phyloP scores from a whole-genome alignment of 2,797 vertebrate genomes.

The Etheostoma perlongum region DNA sequence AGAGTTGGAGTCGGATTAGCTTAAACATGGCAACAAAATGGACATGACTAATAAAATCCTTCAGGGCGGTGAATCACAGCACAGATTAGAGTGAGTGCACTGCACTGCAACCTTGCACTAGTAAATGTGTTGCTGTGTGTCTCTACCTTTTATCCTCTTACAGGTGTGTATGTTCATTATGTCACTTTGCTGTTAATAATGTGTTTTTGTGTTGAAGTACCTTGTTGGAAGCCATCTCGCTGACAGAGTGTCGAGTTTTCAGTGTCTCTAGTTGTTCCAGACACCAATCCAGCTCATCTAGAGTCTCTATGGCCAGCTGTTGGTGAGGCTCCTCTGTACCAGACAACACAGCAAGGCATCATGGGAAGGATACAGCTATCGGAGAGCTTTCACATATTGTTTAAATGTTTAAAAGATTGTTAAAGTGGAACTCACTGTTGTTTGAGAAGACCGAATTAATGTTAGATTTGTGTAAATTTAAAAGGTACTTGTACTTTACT shows the following conservation, averaged over 20 bases:
- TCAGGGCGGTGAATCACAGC: conserved; percentile 30
- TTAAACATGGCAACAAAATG: conserved; percentile 27
- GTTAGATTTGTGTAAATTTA: not conserved
- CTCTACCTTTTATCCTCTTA: not conserved
- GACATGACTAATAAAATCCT: conserved; percentile 35
- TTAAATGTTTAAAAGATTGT: not conserved
- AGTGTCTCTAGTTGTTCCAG: conserved; percentile 95
- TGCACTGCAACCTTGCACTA: conserved; percentile 9
- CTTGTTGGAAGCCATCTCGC: conserved; percentile 97
- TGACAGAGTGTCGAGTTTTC: conserved; percentile 94
- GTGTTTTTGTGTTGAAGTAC: conserved; percentile 67
- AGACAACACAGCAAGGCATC: conserved; percentile 45
- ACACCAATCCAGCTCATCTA: conserved; percentile 97
- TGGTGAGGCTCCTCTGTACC: conserved; percentile 90
- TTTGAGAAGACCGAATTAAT: not conserved
- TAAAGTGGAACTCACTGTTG: not conserved
- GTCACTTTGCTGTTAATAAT: not conserved
- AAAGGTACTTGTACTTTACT: not conserved
- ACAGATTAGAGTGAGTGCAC: conserved; percentile 7
- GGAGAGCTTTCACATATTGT: not conserved
- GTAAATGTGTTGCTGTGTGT: not conserved
- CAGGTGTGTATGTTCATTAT: not conserved
- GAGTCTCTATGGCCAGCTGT: conserved; percentile 91
- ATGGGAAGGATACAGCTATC: conserved; percentile 1
- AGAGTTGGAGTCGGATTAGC: conserved; percentile 8